Base-by-base conservation (phyloP, 2,797 vertebrate genomes). In the Jordanella pulchra region DNA sequence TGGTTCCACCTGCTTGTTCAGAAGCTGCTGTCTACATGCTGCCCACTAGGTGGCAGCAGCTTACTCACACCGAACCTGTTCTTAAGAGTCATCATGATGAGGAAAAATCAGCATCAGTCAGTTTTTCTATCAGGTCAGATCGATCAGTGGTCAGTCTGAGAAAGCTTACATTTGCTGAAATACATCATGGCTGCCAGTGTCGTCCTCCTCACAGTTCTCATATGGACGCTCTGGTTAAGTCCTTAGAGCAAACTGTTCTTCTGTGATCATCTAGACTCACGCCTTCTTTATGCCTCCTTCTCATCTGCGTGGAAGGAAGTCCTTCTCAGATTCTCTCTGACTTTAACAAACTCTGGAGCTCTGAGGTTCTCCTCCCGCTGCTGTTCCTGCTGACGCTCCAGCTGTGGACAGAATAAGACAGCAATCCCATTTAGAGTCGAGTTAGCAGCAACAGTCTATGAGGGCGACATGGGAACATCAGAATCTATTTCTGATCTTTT, bases 331-430 rank as follows among this genome's bases (percentile, higher is more conserved):
- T 98, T 99, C 76, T 98, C 96, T 84, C 96, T 96, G 65, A 99
- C 98, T 93, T 96, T 98, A 68, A 99, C 93, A 53, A 99, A 99
- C 86, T 99, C 98, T 0, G 97, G 98, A 44, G 96, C 95, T 1
- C 87, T 95, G 21, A 94, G 91, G 65, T 94, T 92, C 12, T 95
- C 81, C 25, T 92, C 91, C 78, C 95, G 85, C 61, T 91, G 72
- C 53, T 71, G 93, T 77, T 96, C 93, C 74, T 84, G 79, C 67
- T 88, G 80, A 7, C 61, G 77, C 50, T 89, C 88, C 83, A 88
- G 10, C 90, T 92, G 80, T 0, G 42, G 73, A 71, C 4, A 50
- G 53, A 71, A 13, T 28, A 11, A 63, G 64, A 61, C 1, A 7
- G 28, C 1, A 6, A 44, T 6, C 6, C 17, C 30, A 15, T 45